These are phyloP conservation scores for Simalia tracyae DNA, from an alignment of 2,797 vertebrate species.

Conservation along the genomic window DNA sequence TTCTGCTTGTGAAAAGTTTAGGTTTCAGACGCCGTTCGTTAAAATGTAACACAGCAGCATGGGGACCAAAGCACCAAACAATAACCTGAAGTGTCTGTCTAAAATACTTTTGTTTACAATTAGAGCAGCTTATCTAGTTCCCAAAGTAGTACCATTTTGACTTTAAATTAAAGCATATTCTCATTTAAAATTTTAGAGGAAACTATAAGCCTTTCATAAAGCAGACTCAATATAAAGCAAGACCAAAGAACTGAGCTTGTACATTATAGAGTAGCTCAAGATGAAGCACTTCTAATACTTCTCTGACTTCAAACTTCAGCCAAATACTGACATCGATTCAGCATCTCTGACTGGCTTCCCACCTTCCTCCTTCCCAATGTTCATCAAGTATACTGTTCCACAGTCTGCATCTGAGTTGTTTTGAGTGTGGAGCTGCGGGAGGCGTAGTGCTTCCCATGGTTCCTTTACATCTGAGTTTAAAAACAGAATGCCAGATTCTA, in stretches of 20 bases:
- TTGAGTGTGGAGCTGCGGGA: background rate
- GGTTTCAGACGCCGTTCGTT: slow-evolving; percentile 10
- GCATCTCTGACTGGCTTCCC: background rate
- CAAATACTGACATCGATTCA: background rate
- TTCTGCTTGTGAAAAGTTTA: background rate
- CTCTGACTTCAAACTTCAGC: background rate
- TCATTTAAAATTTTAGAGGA: slow-evolving; percentile 30
- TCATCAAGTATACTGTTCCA: background rate
- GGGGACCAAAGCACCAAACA: slow-evolving; percentile 10
- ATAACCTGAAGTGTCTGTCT: slow-evolving; percentile 29
- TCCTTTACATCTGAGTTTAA: background rate
- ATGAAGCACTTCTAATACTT: background rate
- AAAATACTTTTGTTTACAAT: slow-evolving; percentile 31
- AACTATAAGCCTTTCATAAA: slow-evolving; percentile 41
- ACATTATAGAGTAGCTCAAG: background rate
- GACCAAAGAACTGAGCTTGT: background rate
- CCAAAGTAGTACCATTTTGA: slow-evolving; percentile 8
- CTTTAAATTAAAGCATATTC: slow-evolving; percentile 32
- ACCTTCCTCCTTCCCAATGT: background rate
- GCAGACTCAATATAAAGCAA: slow-evolving; percentile 4
- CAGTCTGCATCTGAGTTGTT: background rate
- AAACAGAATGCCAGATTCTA: background rate
- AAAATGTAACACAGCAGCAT: background rate
- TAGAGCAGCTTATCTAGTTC: slow-evolving; percentile 5
- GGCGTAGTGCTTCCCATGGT: background rate